Percentiles rank a stretch among this genome's conserved stretches.
These are phyloP conservation scores for Anser cygnoides DNA, from an alignment of 2,113 vertebrate genomes.

Conservation along the genomic window DNA sequence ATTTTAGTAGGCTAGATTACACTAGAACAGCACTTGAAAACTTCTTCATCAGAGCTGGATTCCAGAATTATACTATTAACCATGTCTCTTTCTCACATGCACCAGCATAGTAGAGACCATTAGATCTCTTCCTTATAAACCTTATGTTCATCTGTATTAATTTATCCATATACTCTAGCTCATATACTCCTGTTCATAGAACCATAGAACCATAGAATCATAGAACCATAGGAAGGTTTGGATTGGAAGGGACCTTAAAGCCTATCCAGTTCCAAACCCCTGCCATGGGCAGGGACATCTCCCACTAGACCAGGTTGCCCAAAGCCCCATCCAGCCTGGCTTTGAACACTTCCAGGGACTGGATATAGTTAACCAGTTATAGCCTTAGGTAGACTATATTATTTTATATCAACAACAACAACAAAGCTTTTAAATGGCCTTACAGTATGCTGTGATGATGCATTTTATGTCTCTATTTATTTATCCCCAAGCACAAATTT, in stretches of 20 bases:
- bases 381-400: conserved; percentile 7
- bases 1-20: neutral
- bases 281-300: too few species aligned
- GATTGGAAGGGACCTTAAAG: too few species aligned
- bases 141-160: neutral
- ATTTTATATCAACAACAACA: neutral
- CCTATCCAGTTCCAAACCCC: too few species aligned
- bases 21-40: neutral
- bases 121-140: neutral
- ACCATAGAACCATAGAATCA: too few species aligned
- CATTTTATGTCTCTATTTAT: conserved; percentile 40
- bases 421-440: conserved; percentile 15
- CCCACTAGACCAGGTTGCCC: too few species aligned
- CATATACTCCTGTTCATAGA: too few species aligned
- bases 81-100: neutral
- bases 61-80: neutral
- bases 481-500: neutral
- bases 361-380: neutral
- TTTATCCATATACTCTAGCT: neutral
- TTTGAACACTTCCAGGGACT: too few species aligned
- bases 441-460: neutral
- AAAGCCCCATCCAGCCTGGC: too few species aligned
- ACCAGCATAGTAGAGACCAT: neutral
- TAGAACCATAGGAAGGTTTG: too few species aligned
- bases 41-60: neutral